Evolutionary conservation across 2,888 invertebrate species (phyloP).

Genomic region (Chrysolina haemoptera): DNA sequence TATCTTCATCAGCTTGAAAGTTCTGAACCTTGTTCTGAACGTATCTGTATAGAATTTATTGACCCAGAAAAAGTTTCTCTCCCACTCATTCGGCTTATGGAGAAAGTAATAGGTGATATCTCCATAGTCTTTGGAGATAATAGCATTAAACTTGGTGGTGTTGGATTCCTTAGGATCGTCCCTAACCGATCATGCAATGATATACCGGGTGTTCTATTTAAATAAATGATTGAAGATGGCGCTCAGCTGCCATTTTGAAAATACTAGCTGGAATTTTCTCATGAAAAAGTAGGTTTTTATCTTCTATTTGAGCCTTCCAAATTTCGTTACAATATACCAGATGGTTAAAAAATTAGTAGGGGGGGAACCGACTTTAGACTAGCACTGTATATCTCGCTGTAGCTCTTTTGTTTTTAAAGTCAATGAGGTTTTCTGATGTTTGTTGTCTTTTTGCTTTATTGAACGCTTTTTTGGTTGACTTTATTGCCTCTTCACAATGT

Average conservation of each 20-base stretch:
- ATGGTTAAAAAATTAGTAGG: not conserved
- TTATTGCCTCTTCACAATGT: conserved; percentile 3
- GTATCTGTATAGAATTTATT: not conserved
- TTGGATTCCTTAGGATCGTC: too few species aligned
- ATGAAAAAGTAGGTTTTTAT: too few species aligned
- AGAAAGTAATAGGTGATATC: too few species aligned
- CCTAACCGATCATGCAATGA: too few species aligned
- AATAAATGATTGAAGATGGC: too few species aligned
- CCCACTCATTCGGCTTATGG: too few species aligned
- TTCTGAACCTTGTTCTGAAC: not conserved
- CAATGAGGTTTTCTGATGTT: not conserved
- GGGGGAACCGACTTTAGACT: not conserved
- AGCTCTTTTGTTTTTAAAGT: not conserved
- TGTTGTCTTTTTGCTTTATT: not conserved
- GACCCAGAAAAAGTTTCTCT: not conserved
- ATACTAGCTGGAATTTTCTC: too few species aligned
- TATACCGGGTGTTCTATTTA: too few species aligned
- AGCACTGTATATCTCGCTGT: not conserved
- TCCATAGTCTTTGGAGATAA: too few species aligned
- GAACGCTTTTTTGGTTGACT: not conserved
- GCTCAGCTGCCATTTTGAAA: too few species aligned
- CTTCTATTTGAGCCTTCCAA: too few species aligned
- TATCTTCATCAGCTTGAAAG: not conserved
- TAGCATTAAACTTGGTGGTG: too few species aligned
- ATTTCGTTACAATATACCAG: not conserved